phyloP scores from a whole-genome alignment of 2,113 vertebrate species.

The Stigmatopora nigra region DNA sequence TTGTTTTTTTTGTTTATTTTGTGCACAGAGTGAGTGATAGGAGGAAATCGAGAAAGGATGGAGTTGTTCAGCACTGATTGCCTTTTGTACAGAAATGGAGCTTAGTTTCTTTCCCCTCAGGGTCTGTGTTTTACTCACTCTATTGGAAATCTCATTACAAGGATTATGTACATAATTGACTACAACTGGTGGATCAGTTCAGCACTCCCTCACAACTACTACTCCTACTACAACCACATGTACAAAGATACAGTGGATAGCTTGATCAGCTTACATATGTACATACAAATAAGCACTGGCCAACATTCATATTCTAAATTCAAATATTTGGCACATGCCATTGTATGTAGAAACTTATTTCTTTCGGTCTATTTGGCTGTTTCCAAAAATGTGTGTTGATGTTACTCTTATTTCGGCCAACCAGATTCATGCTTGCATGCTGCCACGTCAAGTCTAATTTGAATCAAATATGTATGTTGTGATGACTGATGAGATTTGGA shows the following conservation, averaged over 20 bases:
- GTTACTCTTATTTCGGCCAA: no score
- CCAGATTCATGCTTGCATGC: no score
- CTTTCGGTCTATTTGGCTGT: no score
- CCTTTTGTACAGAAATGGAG: conserved; percentile 52
- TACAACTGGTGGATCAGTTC: conserved; percentile 64
- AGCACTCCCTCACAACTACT: conserved; percentile 27
- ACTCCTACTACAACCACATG: not conserved
- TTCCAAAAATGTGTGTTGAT: no score
- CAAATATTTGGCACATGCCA: no score
- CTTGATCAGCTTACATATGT: conserved; percentile 22
- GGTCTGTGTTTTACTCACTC: conserved; percentile 65
- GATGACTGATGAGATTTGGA: not conserved
- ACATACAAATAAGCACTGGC: not conserved
- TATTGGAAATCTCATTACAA: conserved; percentile 77
- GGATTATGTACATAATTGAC: conserved; percentile 70
- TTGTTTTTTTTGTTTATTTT: not conserved
- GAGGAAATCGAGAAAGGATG: conserved; percentile 19
- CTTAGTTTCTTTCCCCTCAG: conserved; percentile 44
- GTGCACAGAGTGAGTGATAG: conserved; percentile 17
- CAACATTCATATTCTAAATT: no score
- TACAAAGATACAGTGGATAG: conserved; percentile 11
- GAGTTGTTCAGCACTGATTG: conserved; percentile 52
- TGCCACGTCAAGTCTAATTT: no score
- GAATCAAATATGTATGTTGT: not conserved
- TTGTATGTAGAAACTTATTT: no score